Base-by-base conservation (phyloP, 92 coral and sea anemone genomes). In the Palythoa grandiflora region DNA sequence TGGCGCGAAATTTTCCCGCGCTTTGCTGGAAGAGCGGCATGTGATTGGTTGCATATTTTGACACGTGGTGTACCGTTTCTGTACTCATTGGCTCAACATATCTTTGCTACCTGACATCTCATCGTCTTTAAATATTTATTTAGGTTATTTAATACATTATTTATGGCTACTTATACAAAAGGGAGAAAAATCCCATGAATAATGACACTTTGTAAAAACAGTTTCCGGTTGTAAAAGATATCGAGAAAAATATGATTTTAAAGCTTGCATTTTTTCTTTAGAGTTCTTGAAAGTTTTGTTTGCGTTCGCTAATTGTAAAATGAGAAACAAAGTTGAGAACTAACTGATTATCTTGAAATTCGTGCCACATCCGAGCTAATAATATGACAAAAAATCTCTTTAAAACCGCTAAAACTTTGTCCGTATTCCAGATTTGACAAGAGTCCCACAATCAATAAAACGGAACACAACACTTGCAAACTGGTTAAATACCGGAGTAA, bases 201-300 rank as follows among this genome's bases (percentile, higher is more conserved):
- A 44, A 44, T 44, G 50, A 44, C 50, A 44, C 50, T 44, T 44
- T 44, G 50, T 63, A 16, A 63, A 63, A 63, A 17, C 70, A 63
- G 6, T 17, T 16, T 17, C 5, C 9, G 6, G 35, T 17, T 63
- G 20, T 63, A 70, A 70, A 70, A 38, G 16, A 17, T 70, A 15
- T 70, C 19, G 5, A 70, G 75, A 35, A 70, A 70, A 70, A 35
- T 70, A 70, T 15, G 75, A 70, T 36, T 70, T 70, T 13, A 70
- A 70, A 35, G 75, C 47, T 35, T 28, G 38, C n/a, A 3, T 70
- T 70, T 70, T 36, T 70, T 36, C 75, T 28, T 70, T 11, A 5
- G 12, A 8, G 16, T 10, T 2, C 15, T 10, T 5, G 14, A 36
- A 35, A 70, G 44, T 9, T 10, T 70, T 10, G 19, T 59, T 17